Base-by-base conservation (phyloP, 1,140 invertebrate genomes). In the Ectropis grisescens region DNA sequence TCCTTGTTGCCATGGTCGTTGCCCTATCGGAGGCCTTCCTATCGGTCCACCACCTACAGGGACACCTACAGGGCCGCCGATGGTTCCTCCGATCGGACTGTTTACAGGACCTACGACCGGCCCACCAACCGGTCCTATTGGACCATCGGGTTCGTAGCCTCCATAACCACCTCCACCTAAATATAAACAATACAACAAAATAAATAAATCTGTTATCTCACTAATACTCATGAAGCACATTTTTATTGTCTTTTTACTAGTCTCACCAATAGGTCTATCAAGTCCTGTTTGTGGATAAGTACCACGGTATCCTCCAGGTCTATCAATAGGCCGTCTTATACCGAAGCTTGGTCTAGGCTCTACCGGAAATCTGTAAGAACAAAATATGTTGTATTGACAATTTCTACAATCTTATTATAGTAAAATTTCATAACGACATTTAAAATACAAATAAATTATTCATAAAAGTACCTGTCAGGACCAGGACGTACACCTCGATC, bases 401-500 rank as follows among this genome's bases (percentile, higher is more conserved):
- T 28, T 12, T 26, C 8, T 13, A 12, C 16, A 11, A 10, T n/a
- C 3, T 26, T 26, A 19, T 8, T 7, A 26, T 26, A 6, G 24
- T n/a, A 10, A 26, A 10, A n/a, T n/a, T 9, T 5, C 9, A 22
- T 22, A 5, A 5, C 19, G 4, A 37, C 8, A 6, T 2, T 13
- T 37, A n/a, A n/a, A n/a, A n/a, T n/a, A n/a, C n/a, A n/a, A n/a
- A n/a, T n/a, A n/a, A n/a, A n/a, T n/a, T n/a, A 10, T 27, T 45
- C n/a, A n/a, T n/a, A n/a, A n/a, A n/a, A n/a, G n/a, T 69, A 79
- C 75, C 75, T 71, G 25, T 80, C 75, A 9, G 60, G 41, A 5
- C 36, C 54, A 33, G 72, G 72, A 13, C 70, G 56, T 9, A 61
- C 43, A n/a, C 61, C 68, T 55, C 65, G 58, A 27, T 76, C 69